These are phyloP conservation scores for Habropoda laboriosa DNA, from an alignment of 1,140 invertebrate species.

Conservation along the genomic window DNA sequence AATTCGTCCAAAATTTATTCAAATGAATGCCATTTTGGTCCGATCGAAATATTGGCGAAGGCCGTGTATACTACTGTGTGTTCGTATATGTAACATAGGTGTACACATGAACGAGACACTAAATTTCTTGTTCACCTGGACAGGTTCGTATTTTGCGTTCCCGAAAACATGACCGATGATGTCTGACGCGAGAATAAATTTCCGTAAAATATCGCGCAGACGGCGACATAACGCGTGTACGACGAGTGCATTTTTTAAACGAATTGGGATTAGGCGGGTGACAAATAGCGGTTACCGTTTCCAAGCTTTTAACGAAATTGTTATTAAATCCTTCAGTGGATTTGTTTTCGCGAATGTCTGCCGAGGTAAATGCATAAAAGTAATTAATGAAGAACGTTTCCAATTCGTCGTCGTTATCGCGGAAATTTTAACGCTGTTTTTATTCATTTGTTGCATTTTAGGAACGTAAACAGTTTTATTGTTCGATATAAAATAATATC, in stretches of 20 bases:
- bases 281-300: background rate
- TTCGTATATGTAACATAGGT: background rate
- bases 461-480: too few species aligned
- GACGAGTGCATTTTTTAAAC: background rate
- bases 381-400: background rate
- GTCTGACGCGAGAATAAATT: conserved; percentile 14
- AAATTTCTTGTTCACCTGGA: conserved; percentile 2
- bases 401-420: background rate
- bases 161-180: background rate
- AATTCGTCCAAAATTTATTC: conserved; percentile 8
- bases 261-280: background rate
- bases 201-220: background rate
- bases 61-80: background rate
- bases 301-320: background rate
- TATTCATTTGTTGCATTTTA: too few species aligned
- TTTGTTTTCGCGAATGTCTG: background rate
- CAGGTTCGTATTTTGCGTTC: conserved; percentile 28
- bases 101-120: background rate
- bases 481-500: too few species aligned
- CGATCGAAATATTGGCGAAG: background rate
- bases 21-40: conserved; percentile 13
- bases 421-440: background rate
- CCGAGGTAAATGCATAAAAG: background rate
- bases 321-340: background rate
- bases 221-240: background rate